Evolutionary conservation across 2,888 invertebrate genomes (phyloP).

Genomic region (Reticulitermes lucifugus): DNA sequence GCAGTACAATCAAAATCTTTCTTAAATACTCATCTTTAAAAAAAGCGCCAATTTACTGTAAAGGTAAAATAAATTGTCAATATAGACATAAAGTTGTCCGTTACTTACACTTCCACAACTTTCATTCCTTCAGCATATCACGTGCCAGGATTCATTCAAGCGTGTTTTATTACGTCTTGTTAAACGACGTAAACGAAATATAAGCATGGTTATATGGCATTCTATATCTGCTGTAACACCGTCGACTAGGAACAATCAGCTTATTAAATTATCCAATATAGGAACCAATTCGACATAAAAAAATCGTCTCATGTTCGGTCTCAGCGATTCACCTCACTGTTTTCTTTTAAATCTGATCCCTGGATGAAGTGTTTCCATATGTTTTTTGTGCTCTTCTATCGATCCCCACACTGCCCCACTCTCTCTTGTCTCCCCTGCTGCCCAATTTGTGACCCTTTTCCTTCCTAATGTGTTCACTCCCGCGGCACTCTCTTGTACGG

Average conservation of each 20-base stretch:
- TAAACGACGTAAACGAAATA: too few relatives aligned
- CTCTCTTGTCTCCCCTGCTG: background rate
- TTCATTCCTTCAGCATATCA: too few relatives aligned
- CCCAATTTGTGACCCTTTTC: conserved; percentile 18
- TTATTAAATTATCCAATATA: background rate
- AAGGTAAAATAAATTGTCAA: too few relatives aligned
- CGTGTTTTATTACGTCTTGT: too few relatives aligned
- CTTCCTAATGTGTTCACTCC: conserved; percentile 12
- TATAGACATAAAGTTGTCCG: too few relatives aligned
- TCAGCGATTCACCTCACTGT: background rate
- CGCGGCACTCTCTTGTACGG: background rate
- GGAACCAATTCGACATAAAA: background rate
- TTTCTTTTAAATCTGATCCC: background rate
- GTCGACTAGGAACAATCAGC: background rate
- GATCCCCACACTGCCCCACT: background rate
- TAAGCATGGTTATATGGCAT: too few relatives aligned
- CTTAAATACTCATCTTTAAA: too few relatives aligned
- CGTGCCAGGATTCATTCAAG: too few relatives aligned
- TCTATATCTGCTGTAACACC: background rate
- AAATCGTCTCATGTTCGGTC: background rate
- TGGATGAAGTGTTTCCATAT: background rate
- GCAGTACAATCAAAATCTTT: too few relatives aligned
- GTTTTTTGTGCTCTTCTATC: background rate
- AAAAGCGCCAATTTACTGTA: too few relatives aligned
- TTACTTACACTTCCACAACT: too few relatives aligned